Conservation (phyloP, 2,113 vertebrate genomes). For the Prolemur simus region DNA sequence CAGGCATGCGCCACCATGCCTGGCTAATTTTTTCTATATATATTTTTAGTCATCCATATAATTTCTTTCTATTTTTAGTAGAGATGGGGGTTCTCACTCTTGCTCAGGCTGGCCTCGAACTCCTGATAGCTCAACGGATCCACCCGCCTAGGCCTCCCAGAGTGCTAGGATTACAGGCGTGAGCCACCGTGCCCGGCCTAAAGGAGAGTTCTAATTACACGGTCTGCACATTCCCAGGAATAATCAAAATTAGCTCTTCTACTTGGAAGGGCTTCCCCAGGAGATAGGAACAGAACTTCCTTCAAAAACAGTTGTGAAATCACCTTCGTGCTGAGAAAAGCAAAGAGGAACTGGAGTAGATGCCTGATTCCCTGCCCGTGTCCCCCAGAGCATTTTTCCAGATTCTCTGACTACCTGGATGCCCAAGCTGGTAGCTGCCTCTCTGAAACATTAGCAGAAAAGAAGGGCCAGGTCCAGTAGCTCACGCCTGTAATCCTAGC, state of each 20-base stretch:
- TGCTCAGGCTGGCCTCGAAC: too few species aligned
- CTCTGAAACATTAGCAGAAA: slow-evolving; percentile 12
- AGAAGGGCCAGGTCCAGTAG: too few species aligned
- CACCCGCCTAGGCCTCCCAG: too few species aligned
- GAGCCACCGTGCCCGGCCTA: neutral
- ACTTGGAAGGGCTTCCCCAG: neutral
- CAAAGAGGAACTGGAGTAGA: neutral
- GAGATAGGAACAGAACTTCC: neutral
- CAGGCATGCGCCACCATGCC: too few species aligned
- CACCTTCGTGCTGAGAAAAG: neutral
- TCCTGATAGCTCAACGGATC: too few species aligned
- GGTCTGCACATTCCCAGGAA: neutral
- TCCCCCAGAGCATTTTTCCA: neutral
- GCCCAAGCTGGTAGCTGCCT: neutral
- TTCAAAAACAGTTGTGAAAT: neutral
- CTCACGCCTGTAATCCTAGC: too few species aligned
- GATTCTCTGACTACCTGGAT: neutral
- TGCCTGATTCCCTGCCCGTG: neutral
- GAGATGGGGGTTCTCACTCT: too few species aligned
- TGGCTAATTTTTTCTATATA: too few species aligned
- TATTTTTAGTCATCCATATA: too few species aligned
- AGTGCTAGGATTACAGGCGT: too few species aligned
- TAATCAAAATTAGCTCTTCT: neutral
- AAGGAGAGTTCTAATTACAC: neutral
- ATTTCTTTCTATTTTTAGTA: too few species aligned